Conservation (phyloP, 2,797 vertebrate species). For the Gouania willdenowi region DNA sequence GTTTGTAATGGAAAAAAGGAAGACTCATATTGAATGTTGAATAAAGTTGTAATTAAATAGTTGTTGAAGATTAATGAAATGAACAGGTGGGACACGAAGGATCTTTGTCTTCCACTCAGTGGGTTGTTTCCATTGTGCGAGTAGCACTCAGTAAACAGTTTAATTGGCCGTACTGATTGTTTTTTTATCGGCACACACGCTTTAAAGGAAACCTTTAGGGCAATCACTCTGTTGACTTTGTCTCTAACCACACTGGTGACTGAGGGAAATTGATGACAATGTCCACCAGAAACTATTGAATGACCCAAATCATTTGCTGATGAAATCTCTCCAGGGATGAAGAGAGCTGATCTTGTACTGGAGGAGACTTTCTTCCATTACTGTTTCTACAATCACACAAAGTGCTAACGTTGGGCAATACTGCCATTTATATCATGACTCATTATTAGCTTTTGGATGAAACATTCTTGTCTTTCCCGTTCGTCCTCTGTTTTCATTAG, state of each 20-base stretch:
- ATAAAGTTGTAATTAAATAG: conserved; percentile 45
- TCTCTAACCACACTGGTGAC: conserved; percentile 46
- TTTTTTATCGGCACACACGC: conserved; percentile 41
- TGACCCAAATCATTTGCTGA: conserved; percentile 37
- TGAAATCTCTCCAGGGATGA: conserved; percentile 51
- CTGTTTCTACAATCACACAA: conserved; percentile 13
- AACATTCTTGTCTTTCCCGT: conserved; percentile 10
- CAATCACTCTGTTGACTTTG: conserved; percentile 40
- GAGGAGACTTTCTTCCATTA: conserved; percentile 30
- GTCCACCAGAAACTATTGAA: conserved; percentile 49
- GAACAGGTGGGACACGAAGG: conserved; percentile 43
- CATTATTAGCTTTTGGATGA: conserved; percentile 43
- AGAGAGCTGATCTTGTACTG: conserved; percentile 24
- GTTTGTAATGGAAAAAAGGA: conserved; percentile 15
- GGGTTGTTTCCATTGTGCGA: conserved; percentile 24
- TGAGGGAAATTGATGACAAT: conserved; percentile 38
- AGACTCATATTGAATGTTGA: no score
- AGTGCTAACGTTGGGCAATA: conserved; percentile 29
- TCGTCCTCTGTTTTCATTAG: conserved; percentile 1
- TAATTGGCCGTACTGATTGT: conserved; percentile 51
- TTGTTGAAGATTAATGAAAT: conserved; percentile 40
- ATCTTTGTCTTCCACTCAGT: conserved; percentile 36
- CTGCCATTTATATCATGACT: conserved; percentile 44
- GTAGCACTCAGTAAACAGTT: conserved; percentile 46
- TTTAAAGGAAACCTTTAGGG: conserved; percentile 47